A percentile compares a stretch with the other conserved stretches of the same genome.
Conservation (phyloP, 2,113 vertebrate genomes). For the Coptodon rendalli region DNA sequence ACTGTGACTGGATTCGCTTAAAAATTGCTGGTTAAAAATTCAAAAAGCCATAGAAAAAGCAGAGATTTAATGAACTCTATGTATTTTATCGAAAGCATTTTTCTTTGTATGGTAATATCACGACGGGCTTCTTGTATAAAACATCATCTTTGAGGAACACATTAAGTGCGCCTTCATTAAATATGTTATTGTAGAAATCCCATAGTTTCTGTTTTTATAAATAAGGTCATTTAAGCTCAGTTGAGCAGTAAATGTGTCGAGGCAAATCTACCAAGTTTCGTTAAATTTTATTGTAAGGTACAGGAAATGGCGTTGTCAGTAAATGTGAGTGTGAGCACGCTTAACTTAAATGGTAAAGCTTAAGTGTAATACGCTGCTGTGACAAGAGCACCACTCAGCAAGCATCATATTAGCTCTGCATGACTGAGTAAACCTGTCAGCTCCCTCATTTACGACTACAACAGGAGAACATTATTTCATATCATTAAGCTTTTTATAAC, state of each 20-base stretch:
- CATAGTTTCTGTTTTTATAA: neutral
- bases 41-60: neutral
- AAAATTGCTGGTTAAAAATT: constrained; percentile 17
- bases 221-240: neutral
- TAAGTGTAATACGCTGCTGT: neutral
- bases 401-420: constrained; percentile 14
- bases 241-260: neutral
- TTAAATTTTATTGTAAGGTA: neutral
- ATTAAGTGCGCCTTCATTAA: neutral
- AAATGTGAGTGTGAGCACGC: neutral
- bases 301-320: neutral
- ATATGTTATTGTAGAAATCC: neutral
- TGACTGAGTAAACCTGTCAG: constrained; percentile 20
- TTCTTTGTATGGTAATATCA: neutral
- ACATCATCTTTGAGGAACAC: neutral
- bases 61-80: constrained; percentile 2
- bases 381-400: constrained; percentile 24
- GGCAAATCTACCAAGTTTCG: neutral
- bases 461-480: neutral
- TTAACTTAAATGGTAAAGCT: neutral
- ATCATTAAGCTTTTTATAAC: neutral
- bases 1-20: constrained; percentile 15
- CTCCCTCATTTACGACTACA: constrained; percentile 3
- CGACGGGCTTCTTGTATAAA: neutral
- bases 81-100: neutral